Evolutionary conservation across 2,888 invertebrate species (phyloP).

Genomic region (Melinopterus prodromus): DNA sequence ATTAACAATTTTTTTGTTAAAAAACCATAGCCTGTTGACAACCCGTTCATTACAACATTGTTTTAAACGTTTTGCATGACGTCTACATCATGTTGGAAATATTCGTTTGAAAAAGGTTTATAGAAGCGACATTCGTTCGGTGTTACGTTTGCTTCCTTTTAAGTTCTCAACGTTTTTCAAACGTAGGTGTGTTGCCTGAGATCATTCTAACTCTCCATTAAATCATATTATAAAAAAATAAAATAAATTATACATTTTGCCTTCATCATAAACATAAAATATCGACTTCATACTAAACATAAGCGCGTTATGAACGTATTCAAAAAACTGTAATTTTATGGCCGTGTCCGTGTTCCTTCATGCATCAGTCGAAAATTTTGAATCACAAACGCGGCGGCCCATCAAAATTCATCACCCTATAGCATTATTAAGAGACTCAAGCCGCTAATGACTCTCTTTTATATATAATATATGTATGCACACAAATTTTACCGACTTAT

Average conservation of each 20-base stretch:
- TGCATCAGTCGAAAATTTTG: neutral
- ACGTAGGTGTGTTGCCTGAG: too few relatives aligned
- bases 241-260: neutral
- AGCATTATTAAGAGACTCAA: neutral
- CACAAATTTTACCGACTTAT: neutral
- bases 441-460: neutral
- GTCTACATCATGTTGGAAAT: too few relatives aligned
- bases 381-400: neutral
- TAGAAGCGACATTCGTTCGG: too few relatives aligned
- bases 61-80: too few relatives aligned
- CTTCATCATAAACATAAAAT: neutral
- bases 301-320: neutral
- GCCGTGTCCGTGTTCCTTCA: slow-evolving; percentile 4
- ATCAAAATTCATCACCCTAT: neutral
- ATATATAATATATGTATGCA: neutral
- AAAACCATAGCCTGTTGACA: too few relatives aligned
- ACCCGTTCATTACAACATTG: too few relatives aligned
- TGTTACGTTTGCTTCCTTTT: too few relatives aligned
- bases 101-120: too few relatives aligned
- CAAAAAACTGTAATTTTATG: neutral
- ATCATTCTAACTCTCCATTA: neutral
- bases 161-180: too few relatives aligned
- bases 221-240: neutral
- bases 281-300: neutral
- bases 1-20: too few relatives aligned